These are phyloP conservation scores for Tetanocera ferruginea DNA, from an alignment of 2,888 invertebrate genomes.

Conservation along the genomic window DNA sequence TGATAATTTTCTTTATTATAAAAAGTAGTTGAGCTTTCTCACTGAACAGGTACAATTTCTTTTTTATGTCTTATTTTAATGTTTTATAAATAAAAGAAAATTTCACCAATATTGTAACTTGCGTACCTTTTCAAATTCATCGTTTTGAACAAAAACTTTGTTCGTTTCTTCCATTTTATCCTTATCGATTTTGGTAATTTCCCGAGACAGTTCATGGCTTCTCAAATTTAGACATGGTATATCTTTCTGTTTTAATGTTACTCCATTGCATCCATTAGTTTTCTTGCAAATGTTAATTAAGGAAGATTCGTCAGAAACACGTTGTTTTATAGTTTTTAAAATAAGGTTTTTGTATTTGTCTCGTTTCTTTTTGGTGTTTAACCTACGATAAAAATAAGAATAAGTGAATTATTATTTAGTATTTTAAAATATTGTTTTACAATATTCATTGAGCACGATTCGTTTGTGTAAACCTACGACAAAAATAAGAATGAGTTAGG, in stretches of 20 bases:
- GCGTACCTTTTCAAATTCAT: too few relatives aligned
- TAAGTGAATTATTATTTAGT: too few relatives aligned
- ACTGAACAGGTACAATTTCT: too few relatives aligned
- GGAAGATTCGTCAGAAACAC: neutral
- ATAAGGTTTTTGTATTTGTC: slow-evolving; percentile 30
- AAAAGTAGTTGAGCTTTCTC: too few relatives aligned
- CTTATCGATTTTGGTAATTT: neutral
- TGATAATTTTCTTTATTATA: too few relatives aligned
- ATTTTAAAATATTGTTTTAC: too few relatives aligned
- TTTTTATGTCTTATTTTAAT: too few relatives aligned
- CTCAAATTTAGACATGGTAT: slow-evolving; percentile 14
- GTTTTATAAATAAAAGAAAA: too few relatives aligned
- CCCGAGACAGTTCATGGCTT: slow-evolving; percentile 1
- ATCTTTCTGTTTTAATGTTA: slow-evolving; percentile 1
- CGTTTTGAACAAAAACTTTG: neutral
- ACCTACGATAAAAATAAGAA: slow-evolving; percentile 18
- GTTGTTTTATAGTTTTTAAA: neutral
- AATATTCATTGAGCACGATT: too few relatives aligned
- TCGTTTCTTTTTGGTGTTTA: slow-evolving; percentile 31
- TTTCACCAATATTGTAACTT: too few relatives aligned
- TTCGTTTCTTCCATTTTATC: neutral
- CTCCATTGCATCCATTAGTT: neutral
- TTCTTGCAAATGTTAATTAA: neutral
- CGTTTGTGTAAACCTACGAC: too few relatives aligned
- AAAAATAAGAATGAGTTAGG: too few relatives aligned